Evolutionary conservation across 2,888 invertebrate species (phyloP).

Genomic region (Lasioglossum oenotherae): DNA sequence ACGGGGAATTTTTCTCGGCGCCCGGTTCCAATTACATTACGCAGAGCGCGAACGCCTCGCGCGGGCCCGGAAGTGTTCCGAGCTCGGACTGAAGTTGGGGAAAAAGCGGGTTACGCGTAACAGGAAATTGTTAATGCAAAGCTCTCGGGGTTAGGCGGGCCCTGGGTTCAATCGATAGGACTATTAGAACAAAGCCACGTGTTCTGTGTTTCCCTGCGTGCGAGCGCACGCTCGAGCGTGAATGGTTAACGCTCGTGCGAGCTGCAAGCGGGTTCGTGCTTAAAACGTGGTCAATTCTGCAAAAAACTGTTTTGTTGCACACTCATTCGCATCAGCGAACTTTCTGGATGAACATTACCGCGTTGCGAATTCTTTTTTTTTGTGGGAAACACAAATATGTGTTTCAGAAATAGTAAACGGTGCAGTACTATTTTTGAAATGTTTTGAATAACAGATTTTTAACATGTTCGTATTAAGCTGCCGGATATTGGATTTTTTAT

Average conservation of each 20-base stretch:
- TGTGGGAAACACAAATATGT: neutral
- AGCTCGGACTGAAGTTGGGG: neutral
- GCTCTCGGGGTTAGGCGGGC: neutral
- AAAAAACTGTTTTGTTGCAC: too few relatives aligned
- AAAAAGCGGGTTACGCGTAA: neutral
- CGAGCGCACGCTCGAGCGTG: neutral
- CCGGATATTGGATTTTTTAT: neutral
- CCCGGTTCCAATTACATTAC: slow-evolving; percentile 1
- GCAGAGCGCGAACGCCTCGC: neutral
- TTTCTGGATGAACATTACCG: neutral
- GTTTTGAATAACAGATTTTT: neutral
- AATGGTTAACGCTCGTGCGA: slow-evolving; percentile 22
- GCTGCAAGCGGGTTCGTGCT: slow-evolving; percentile 7
- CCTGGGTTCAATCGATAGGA: slow-evolving; percentile 30
- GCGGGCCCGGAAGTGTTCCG: slow-evolving; percentile 13
- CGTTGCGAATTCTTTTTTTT: neutral
- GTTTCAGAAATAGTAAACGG: too few relatives aligned
- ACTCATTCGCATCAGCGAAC: neutral
- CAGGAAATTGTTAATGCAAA: slow-evolving; percentile 43
- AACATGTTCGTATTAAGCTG: neutral
- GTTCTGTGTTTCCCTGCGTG: neutral
- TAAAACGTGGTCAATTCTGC: neutral
- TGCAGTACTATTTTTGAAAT: neutral
- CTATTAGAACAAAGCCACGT: slow-evolving; percentile 32
- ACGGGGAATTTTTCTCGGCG: neutral